Evolutionary conservation across 2,888 invertebrate species (phyloP), one percentile per base, ranked within the genome.

Genomic region (Cerastis leucographa): DNA sequence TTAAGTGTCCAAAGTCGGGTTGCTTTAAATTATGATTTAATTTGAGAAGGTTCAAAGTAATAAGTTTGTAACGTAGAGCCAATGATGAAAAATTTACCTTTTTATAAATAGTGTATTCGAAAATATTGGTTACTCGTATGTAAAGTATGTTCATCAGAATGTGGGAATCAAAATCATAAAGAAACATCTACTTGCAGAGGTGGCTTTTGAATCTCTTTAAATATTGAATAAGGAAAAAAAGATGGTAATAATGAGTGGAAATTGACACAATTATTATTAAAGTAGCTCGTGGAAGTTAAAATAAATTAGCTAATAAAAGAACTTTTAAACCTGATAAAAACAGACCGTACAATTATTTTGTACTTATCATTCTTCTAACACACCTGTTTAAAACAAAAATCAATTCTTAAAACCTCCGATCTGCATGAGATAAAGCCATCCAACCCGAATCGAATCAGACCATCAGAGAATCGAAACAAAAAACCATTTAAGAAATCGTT

Each of bases 21-120:
- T 78, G 71, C 65, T 80, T 79, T 90, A 89, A 87, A 87, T 90
- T 90, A 90, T 87, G 83, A 83, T 80, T 89, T 81, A 86, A 86
- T 88, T 87, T 87, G 74, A 54, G 80, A 72, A 81, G 49, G 66
- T 80, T 71, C 69, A 74, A 72, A 6, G 69, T 75, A 66, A 83
- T 79, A 71, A 67, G 69, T 74, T 68, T 71, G 64, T 83, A 78
- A 75, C 80, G 68, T 72, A 51, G 54, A 65, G 49, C 56, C 65
- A 56, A 76, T 79, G 75, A 67, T 75, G 67, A 82, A 77, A 83
- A 80, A 71, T 65, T 59, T 1, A 51, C n/a, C 59, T 46, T 71
- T 76, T 71, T 62, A 25, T n/a, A 64, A n/a, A 46, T 68, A 44
- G 66, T 51, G 29, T 3, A 17, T 66, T 61, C 1, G 17, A 64